Conservation (phyloP, 2,797 vertebrate species). For the Amblyopsis hoosieri region DNA sequence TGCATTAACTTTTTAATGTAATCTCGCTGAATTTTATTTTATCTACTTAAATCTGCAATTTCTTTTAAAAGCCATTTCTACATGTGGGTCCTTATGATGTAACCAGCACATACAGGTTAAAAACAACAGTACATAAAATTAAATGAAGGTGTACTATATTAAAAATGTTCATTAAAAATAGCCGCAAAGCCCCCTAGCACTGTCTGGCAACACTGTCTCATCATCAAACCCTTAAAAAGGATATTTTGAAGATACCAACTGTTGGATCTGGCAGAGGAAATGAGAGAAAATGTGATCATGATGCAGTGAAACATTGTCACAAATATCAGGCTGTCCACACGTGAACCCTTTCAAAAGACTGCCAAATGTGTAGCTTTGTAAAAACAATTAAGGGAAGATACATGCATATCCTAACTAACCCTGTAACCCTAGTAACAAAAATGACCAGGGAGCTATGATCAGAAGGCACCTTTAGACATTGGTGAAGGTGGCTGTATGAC, state of each 20-base stretch:
- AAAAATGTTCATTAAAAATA: conserved; percentile 15
- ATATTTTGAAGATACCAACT: conserved; percentile 8
- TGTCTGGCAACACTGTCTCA: conserved; percentile 15
- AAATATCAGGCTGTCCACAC: conserved; percentile 14
- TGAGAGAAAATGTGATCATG: conserved; percentile 30
- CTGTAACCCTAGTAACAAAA: conserved; percentile 48
- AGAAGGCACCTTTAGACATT: conserved; percentile 77
- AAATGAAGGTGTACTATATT: conserved; percentile 33
- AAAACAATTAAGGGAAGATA: conserved; percentile 51
- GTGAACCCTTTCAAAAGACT: conserved; percentile 30
- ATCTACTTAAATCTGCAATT: too few relatives aligned
- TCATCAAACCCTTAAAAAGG: conserved; percentile 23
- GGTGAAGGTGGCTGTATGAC: conserved; percentile 59
- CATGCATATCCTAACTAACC: conserved; percentile 39
- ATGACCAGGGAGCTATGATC: conserved; percentile 47
- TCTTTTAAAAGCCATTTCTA: conserved; percentile 28
- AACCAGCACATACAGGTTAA: conserved; percentile 39
- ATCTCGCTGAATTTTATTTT: too few relatives aligned
- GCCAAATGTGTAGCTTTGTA: conserved; percentile 44
- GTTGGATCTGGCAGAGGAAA: neutral
- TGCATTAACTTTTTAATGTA: too few relatives aligned
- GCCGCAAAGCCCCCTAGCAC: conserved; percentile 1
- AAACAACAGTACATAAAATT: conserved; percentile 38
- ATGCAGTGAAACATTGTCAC: conserved; percentile 23
- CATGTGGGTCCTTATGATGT: conserved; percentile 36